Evolutionary conservation across 2,888 invertebrate species (phyloP), one percentile per base, ranked within the genome.

Genomic region (Electrophaes corylata): DNA sequence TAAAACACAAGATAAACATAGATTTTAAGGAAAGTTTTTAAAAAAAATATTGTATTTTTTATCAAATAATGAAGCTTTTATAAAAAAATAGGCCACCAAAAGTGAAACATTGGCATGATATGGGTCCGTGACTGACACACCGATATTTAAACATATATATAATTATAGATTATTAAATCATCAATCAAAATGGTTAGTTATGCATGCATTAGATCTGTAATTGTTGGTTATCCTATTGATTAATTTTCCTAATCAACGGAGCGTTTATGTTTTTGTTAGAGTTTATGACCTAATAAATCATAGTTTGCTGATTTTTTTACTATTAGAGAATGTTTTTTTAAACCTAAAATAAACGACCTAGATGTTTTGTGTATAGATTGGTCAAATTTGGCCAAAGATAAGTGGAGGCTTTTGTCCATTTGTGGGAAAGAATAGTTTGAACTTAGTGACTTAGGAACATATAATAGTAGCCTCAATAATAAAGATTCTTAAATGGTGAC

Each of bases 151-250:
- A 48, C 40, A 20, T 57, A 60, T 67, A 70, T 66, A 76, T 66
- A 76, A 78, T 80, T 76, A 70, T 66, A 67, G 73, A 79, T 82
- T 82, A 84, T 84, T 82, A 84, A 71, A 79, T 79, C 81, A 86
- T 85, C 85, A 81, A 84, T 85, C 84, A 78, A 69, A 67, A 78
- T 79, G 41, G 75, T 75, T 72, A 70, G 60, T 48, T 60, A 53
- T 64, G 44, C 59, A 56, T 64, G 45, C 60, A 54, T 61, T 65
- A 53, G 71, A 71, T 65, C 18, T 53, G 66, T 84, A 84, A 85
- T 84, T 81, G 72, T 71, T 53, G 68, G 67, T 62, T 74, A 44
- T 23, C 26, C 40, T 77, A 81, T 79, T 81, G 81, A 78, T 81
- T 76, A 76, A 78, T 76, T 60, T 64, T 53, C 33, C 51, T 65